A percentile compares a stretch with the other conserved stretches of the same genome.
Evolutionary conservation across 1,140 invertebrate genomes (phyloP).

Genomic region (Drosophila gunungcola): DNA sequence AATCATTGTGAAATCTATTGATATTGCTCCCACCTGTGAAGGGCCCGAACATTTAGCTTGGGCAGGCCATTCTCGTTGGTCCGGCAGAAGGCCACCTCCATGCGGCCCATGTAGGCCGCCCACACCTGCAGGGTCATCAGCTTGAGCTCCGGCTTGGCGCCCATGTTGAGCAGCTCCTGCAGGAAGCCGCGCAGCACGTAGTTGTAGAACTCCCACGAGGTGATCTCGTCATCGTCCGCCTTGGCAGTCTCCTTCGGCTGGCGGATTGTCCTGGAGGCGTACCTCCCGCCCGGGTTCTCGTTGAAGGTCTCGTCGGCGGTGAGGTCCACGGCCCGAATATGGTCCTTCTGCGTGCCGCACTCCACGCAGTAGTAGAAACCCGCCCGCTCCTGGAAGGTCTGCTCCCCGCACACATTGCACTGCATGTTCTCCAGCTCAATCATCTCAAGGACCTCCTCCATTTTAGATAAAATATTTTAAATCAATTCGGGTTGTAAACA

Average conservation of each 20-base stretch:
- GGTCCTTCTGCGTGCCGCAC: conserved; percentile 85
- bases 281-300: conserved; percentile 27
- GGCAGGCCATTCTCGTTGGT: conserved; percentile 85
- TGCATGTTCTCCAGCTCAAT: conserved; percentile 55
- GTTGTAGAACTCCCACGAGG: conserved; percentile 87
- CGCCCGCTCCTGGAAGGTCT: conserved; percentile 85
- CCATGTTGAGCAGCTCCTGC: conserved; percentile 87
- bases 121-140: conserved; percentile 87
- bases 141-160: conserved; percentile 86
- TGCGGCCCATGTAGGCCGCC: conserved; percentile 87
- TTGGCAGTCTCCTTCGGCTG: conserved; percentile 42
- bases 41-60: conserved; percentile 85
- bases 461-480: not conserved
- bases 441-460: conserved; percentile 49
- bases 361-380: conserved; percentile 87
- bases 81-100: conserved; percentile 87
- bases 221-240: conserved; percentile 84
- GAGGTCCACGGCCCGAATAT: conserved; percentile 71
- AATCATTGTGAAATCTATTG: not conserved
- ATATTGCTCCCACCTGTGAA: conserved; percentile 82
- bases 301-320: conserved; percentile 68
- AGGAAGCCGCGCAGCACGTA: conserved; percentile 87
- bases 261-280: conserved; percentile 19
- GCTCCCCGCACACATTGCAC: conserved; percentile 84
- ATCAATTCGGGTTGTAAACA: not conserved